Base-by-base conservation (phyloP, 2,113 vertebrate species). In the Dolichotis patagonum region DNA sequence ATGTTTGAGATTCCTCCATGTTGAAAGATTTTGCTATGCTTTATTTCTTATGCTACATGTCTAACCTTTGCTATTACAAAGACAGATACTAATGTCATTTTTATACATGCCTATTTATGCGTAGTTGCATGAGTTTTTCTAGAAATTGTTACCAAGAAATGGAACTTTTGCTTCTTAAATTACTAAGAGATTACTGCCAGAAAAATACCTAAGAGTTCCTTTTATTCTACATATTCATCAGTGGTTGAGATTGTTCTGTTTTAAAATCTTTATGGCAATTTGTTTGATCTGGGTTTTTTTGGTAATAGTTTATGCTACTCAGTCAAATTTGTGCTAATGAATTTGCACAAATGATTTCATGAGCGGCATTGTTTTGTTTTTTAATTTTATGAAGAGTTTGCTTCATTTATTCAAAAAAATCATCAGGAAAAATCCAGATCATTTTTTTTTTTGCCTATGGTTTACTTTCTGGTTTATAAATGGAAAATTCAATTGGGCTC, bases 341-440 rank as follows among this genome's bases (percentile, higher is more conserved):
- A 78, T 78, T 78, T 49, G 14, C 28, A 49, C 75, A 49, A 78
- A 97, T 97, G 86, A 65, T 56, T 94, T 97, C 91, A 94, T 97
- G 97, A 97, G 49, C n/a, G n/a, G n/a, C n/a, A n/a, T n/a, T n/a
- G n/a, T n/a, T n/a, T n/a, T n/a, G n/a, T n/a, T n/a, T n/a, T n/a
- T n/a, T n/a, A n/a, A n/a, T n/a, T 93, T 98, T 78, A 96, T 88
- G 67, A 95, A 81, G 80, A 89, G 89, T 96, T 97, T 89, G 28
- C 75, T 93, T 91, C 58, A 87, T 81, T 96, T 46, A 85, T 97
- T 77, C 83, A 97, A 95, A 97, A 96, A 80, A 95, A 62, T 96
- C 95, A 91, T 65, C 88, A 60, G 49, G 83, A 78, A 49, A 2
- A 78, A 78, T 49, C 16, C 14, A 78, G 43, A 78, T 78, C 13